Evolutionary conservation across 2,888 invertebrate genomes (phyloP).

Genomic region (Tyria jacobaeae): DNA sequence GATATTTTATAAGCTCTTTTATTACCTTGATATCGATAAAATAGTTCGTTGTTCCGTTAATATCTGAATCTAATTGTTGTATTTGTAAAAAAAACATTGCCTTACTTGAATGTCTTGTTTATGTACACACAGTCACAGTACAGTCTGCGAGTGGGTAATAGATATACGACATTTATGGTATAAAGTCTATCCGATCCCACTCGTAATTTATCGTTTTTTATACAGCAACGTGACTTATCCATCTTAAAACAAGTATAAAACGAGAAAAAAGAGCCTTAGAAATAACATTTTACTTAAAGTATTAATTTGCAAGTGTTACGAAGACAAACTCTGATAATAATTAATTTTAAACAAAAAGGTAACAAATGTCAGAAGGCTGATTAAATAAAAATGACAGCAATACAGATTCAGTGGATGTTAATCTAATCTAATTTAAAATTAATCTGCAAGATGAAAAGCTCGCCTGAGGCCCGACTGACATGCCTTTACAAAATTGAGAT

Average conservation of each 20-base stretch:
- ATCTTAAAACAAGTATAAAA: background rate
- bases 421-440: slow-evolving; percentile 81
- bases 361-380: slow-evolving; percentile 51
- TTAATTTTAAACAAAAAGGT: slow-evolving; percentile 9
- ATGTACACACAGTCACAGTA: background rate
- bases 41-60: too few species aligned
- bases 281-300: background rate
- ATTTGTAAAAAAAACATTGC: too few species aligned
- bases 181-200: background rate
- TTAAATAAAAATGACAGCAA: slow-evolving; percentile 67
- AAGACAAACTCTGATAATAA: background rate
- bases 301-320: background rate
- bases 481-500: slow-evolving; percentile 64
- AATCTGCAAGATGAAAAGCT: slow-evolving; percentile 76
- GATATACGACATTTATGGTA: background rate
- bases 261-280: background rate
- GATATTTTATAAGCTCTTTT: background rate
- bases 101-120: too few species aligned
- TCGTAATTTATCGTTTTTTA: background rate
- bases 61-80: too few species aligned
- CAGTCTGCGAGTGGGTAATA: background rate
- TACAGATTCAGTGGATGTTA: slow-evolving; percentile 70
- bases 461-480: slow-evolving; percentile 52
- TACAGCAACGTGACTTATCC: background rate
- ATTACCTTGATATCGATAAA: too few species aligned